These are phyloP conservation scores for Rhingia rostrata DNA, from an alignment of 2,888 invertebrate genomes.

Conservation along the genomic window DNA sequence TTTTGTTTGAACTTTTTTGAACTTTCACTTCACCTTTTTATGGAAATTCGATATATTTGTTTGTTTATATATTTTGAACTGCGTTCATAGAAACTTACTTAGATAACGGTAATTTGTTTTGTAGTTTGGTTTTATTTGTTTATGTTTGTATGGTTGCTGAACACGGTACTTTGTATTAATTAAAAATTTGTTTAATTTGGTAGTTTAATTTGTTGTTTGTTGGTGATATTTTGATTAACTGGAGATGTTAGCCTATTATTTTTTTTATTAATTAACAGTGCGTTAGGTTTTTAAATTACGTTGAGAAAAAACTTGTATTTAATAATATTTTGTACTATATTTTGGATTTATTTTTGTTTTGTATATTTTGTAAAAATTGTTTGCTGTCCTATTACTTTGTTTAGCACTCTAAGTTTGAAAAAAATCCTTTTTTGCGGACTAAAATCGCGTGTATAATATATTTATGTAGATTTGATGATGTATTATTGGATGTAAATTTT, in stretches of 20 bases:
- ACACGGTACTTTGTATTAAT: conserved; percentile 75
- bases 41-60: conserved; percentile 67
- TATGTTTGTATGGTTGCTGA: conserved; percentile 75
- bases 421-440: conserved; percentile 56
- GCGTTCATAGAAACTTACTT: conserved; percentile 73
- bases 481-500: conserved; percentile 56
- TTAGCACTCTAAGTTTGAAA: conserved; percentile 66
- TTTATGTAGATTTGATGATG: conserved; percentile 54
- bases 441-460: conserved; percentile 68
- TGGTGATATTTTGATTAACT: conserved; percentile 71
- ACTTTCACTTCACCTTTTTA: conserved; percentile 66
- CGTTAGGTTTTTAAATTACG: conserved; percentile 69
- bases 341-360: conserved; percentile 58
- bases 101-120: conserved; percentile 68
- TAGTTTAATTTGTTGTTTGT: conserved; percentile 58
- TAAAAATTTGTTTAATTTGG: conserved; percentile 74
- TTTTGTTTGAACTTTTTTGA: conserved; percentile 66
- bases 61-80: conserved; percentile 65
- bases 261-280: conserved; percentile 72
- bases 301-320: conserved; percentile 69
- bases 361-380: conserved; percentile 70
- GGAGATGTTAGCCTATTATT: conserved; percentile 60
- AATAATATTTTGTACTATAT: conserved; percentile 74
- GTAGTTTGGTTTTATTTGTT: conserved; percentile 67
- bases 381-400: conserved; percentile 49